Evolutionary conservation across 2,888 invertebrate species (phyloP).

Genomic region (Papilio elwesi): DNA sequence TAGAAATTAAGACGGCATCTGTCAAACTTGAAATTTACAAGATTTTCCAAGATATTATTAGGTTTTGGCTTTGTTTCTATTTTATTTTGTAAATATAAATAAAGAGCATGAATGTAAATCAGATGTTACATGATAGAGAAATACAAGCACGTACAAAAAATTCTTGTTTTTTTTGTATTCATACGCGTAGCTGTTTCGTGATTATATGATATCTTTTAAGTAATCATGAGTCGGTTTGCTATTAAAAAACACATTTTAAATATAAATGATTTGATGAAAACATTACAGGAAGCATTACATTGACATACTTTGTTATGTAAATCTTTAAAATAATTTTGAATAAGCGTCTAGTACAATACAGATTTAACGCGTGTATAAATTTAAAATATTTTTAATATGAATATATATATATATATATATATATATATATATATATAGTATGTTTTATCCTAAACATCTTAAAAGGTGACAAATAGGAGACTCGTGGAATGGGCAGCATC

Average conservation of each 20-base stretch:
- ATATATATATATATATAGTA: no score
- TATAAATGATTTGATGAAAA: not conserved
- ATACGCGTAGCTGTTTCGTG: no score
- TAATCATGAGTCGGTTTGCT: conserved; percentile 17
- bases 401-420: not conserved
- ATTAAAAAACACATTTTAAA: not conserved
- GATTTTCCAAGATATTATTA: conserved; percentile 47
- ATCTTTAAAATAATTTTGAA: conserved; percentile 1
- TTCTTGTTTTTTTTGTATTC: not conserved
- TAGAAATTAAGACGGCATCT: conserved; percentile 63
- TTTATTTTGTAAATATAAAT: conserved; percentile 26
- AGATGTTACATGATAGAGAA: not conserved
- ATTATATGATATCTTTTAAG: not conserved
- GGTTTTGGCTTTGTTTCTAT: conserved; percentile 37
- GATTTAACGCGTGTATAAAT: not conserved
- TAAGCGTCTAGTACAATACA: not conserved
- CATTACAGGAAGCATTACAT: not conserved
- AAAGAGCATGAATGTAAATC: not conserved
- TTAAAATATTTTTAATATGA: not conserved
- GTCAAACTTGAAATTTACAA: conserved; percentile 60
- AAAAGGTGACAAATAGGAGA: no score
- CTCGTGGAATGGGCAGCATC: no score
- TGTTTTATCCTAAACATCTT: no score
- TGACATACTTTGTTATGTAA: conserved; percentile 8
- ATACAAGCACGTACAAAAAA: not conserved